Conservation (phyloP, 2,888 invertebrate genomes). For the Conistra vaccinii region DNA sequence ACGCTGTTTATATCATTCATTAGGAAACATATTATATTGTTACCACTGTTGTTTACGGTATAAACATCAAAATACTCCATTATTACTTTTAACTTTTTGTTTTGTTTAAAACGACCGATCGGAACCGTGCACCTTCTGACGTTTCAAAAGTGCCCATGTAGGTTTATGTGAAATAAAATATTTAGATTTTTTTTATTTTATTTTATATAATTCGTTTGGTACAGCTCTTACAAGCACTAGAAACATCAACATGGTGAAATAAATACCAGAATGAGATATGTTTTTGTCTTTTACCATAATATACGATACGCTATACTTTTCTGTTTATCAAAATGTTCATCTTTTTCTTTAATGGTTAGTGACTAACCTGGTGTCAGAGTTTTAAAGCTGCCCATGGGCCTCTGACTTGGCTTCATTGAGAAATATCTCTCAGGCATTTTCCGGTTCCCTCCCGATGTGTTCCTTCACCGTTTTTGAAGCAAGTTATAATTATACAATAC, state of each 20-base stretch:
- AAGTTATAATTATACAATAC: no score
- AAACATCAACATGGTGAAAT: not conserved
- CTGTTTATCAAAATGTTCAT: not conserved
- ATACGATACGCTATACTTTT: not conserved
- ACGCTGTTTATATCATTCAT: not conserved
- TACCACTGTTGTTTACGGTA: not conserved
- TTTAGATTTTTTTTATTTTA: no score
- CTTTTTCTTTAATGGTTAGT: no score
- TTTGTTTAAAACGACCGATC: not conserved
- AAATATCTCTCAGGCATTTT: no score
- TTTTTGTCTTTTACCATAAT: not conserved
- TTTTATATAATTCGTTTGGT: not conserved
- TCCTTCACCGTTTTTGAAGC: no score
- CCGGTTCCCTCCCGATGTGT: no score
- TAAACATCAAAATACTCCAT: not conserved
- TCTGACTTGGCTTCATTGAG: no score
- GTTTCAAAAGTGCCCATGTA: no score
- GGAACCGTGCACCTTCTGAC: no score
- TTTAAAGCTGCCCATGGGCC: no score
- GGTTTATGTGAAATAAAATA: no score
- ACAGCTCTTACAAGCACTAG: not conserved
- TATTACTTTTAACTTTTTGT: not conserved
- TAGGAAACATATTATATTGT: not conserved
- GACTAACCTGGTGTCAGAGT: no score
- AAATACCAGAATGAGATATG: not conserved